These are phyloP conservation scores for Sesamia nonagrioides DNA, from an alignment of 1,140 invertebrate genomes.

Conservation along the genomic window DNA sequence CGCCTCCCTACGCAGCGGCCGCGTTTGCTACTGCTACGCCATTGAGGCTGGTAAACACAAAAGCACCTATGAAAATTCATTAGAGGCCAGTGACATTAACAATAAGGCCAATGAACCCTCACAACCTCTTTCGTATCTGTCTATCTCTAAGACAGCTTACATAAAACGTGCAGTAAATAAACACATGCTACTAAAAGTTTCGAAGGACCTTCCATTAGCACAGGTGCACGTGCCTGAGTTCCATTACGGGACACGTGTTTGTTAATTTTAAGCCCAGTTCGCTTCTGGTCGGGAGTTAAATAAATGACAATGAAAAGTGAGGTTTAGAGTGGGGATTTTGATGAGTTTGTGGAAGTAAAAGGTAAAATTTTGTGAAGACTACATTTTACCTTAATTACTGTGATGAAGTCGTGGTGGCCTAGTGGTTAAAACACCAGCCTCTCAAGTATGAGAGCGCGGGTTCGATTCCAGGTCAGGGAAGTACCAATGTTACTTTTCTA, in stretches of 20 bases:
- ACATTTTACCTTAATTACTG: no score
- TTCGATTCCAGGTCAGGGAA: no score
- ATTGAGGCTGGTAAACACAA: no score
- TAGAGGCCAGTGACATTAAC: not conserved
- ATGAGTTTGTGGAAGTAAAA: no score
- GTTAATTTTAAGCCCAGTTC: slow-evolving; percentile 13
- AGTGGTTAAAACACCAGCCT: no score
- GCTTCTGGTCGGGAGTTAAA: not conserved
- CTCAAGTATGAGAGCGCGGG: no score
- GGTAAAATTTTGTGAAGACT: no score
- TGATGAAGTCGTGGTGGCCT: no score
- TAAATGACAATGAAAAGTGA: not conserved
- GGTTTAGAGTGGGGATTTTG: not conserved
- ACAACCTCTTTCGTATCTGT: not conserved
- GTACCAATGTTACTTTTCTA: no score
- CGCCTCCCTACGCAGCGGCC: no score
- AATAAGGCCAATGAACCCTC: not conserved
- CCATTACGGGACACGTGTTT: slow-evolving; percentile 17
- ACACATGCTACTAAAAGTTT: slow-evolving; percentile 13
- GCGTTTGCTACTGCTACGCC: no score
- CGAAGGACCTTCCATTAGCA: slow-evolving; percentile 10
- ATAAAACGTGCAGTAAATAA: slow-evolving; percentile 7
- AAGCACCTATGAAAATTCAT: not conserved
- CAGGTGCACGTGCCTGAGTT: slow-evolving; percentile 14
- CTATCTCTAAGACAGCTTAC: no score